Evolutionary conservation across 2,888 invertebrate genomes (phyloP), one percentile per base, ranked within the genome.

Genomic region (Meganola albula): DNA sequence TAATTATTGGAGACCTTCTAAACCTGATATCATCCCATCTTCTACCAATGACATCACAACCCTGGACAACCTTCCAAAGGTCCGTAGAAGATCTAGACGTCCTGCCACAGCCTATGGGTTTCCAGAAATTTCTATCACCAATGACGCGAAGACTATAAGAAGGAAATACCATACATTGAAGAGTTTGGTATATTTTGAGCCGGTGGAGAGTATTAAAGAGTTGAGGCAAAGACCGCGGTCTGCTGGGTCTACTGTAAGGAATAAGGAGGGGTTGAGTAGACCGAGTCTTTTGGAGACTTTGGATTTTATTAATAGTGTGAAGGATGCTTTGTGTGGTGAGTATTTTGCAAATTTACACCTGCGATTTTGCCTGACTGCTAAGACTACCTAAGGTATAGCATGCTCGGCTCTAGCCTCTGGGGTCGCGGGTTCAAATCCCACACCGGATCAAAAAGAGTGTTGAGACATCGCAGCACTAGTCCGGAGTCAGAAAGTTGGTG

Each of bases 241-340:
- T 39, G 84, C 84, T 10, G 83, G 86, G 14, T 82, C 82, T 33
- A 82, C 85, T 25, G 47, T 85, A 16, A 76, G 75, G 54, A 69
- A 71, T 33, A 79, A 74, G 35, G 78, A 80, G 24, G 58, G 69
- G 1, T 38, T 82, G 43, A 77, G 70, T 44, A 76, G 83, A 61
- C 86, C 87, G 0, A 82, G 68, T 31, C 61, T 87, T 10, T 39
- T 85, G 52, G 87, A 85, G 66, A 84, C 85, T 0, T 40, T 85
- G 56, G 85, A 85, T 29, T 84, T 84, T 44, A 85, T 85, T 16
- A 85, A 82, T 36, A 72, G 83, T 12, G 79, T 84, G 0, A 84
- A 78, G 34, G 68, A 78, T 50, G 78, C 80, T 12, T 50, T 84
- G 7, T 71, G 71, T 55, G 85, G 85, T 84, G 34, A 67, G 75